These are phyloP conservation scores for Chelon labrosus DNA, from an alignment of 2,797 vertebrate species.

Conservation along the genomic window DNA sequence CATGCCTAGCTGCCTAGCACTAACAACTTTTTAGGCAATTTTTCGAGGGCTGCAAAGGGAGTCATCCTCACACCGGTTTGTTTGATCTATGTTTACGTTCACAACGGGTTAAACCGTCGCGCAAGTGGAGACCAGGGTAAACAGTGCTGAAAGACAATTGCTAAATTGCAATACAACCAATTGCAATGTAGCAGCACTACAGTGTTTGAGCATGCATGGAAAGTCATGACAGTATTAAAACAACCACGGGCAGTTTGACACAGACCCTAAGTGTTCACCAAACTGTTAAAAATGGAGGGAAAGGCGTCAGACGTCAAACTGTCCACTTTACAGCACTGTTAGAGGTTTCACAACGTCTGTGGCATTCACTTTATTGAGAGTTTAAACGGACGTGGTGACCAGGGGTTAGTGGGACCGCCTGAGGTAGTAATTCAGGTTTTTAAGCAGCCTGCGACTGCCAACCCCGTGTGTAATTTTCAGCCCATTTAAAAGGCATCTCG, in stretches of 20 bases:
- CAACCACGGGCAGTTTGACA: slow-evolving; percentile 40
- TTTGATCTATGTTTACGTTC: slow-evolving; percentile 73
- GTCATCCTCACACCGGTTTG: slow-evolving; percentile 63
- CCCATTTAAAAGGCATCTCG: background rate
- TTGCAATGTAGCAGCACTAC: slow-evolving; percentile 20
- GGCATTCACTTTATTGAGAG: slow-evolving; percentile 63
- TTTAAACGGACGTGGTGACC: slow-evolving; percentile 48
- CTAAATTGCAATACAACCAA: slow-evolving; percentile 32
- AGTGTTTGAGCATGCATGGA: slow-evolving; percentile 12
- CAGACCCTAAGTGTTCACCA: slow-evolving; percentile 46
- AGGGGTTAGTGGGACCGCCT: slow-evolving; percentile 47
- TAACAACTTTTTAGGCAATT: slow-evolving; percentile 60
- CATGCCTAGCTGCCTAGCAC: slow-evolving; percentile 51
- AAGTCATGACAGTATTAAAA: slow-evolving; percentile 10
- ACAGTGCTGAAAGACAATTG: slow-evolving; percentile 63
- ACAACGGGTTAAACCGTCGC: slow-evolving; percentile 62
- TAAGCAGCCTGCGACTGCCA: slow-evolving; percentile 37
- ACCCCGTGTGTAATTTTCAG: slow-evolving; percentile 27
- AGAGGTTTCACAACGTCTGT: slow-evolving; percentile 68
- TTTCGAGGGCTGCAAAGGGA: slow-evolving; percentile 58
- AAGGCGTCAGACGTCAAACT: slow-evolving; percentile 58
- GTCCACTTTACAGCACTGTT: slow-evolving; percentile 64
- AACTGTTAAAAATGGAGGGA: slow-evolving; percentile 58
- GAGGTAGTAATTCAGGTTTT: slow-evolving; percentile 49
- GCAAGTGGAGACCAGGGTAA: slow-evolving; percentile 47